phyloP scores from a whole-genome alignment of 2,888 invertebrate species.

The Drosophila picticornis region DNA sequence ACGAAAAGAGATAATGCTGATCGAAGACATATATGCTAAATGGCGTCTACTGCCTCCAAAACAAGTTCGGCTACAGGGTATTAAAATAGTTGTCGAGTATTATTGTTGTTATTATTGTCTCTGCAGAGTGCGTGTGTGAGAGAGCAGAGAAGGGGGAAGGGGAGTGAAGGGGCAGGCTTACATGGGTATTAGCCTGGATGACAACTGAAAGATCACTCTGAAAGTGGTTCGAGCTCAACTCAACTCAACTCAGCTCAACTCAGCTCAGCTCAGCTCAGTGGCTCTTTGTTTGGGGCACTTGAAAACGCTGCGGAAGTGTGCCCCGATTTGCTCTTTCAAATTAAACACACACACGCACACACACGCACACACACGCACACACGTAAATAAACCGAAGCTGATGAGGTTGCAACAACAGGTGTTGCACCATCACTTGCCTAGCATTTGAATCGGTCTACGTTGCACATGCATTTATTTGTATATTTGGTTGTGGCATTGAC shows the following conservation, averaged over 20 bases:
- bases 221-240: slow-evolving; percentile 26
- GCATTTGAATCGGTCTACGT: slow-evolving; percentile 9
- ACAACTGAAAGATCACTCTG: slow-evolving; percentile 51
- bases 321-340: slow-evolving; percentile 27
- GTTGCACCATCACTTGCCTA: background rate
- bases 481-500: slow-evolving; percentile 12
- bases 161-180: slow-evolving; percentile 28
- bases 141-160: background rate
- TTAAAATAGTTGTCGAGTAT: background rate
- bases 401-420: background rate
- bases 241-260: background rate
- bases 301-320: slow-evolving; percentile 58
- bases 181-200: slow-evolving; percentile 60
- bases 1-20: background rate
- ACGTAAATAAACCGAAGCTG: background rate
- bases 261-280: slow-evolving; percentile 1
- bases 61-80: background rate
- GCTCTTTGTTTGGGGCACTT: slow-evolving; percentile 15
- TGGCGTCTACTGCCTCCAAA: background rate
- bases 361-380: background rate
- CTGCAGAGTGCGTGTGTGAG: background rate
- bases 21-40: background rate
- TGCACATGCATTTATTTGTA: slow-evolving; percentile 2
- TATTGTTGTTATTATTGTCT: background rate
- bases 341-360: background rate